Conservation (phyloP, 2,888 invertebrate genomes). For the Pollenia angustigena region DNA sequence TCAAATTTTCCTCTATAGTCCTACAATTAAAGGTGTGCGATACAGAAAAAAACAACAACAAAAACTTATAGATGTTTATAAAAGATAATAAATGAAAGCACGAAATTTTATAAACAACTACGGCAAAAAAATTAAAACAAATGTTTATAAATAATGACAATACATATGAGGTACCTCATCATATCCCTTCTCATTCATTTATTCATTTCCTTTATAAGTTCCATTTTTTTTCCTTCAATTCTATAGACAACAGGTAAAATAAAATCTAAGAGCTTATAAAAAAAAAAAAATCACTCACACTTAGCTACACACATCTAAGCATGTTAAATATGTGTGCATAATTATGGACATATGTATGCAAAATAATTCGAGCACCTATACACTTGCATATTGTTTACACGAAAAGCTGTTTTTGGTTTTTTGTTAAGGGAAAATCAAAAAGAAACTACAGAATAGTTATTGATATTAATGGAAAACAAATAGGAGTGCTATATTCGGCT, state of each 20-base stretch:
- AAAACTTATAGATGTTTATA: conserved; percentile 67
- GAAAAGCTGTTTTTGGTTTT: conserved; percentile 24
- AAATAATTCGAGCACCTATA: conserved; percentile 28
- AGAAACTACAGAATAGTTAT: conserved; percentile 39
- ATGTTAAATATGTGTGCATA: conserved; percentile 2
- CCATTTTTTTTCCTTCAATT: conserved; percentile 2
- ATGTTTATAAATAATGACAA: conserved; percentile 72
- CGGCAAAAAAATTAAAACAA: conserved; percentile 54
- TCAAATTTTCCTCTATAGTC: conserved; percentile 37
- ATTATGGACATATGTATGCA: conserved; percentile 56
- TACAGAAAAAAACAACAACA: conserved; percentile 34
- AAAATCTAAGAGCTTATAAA: conserved; percentile 65
- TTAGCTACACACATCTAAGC: conserved; percentile 4
- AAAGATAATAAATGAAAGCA: conserved; percentile 71
- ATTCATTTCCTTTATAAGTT: conserved; percentile 50
- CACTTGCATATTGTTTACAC: neutral
- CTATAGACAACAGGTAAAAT: conserved; percentile 69
- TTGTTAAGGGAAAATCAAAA: conserved; percentile 31
- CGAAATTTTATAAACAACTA: conserved; percentile 64
- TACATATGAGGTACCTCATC: conserved; percentile 50
- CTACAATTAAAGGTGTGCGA: conserved; percentile 32
- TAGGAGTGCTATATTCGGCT: too few relatives aligned
- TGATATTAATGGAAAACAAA: neutral
- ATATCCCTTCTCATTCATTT: conserved; percentile 16
- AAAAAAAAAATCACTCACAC: conserved; percentile 43